Evolutionary conservation across 2,113 vertebrate species (phyloP).

Genomic region (Rutilus rutilus): DNA sequence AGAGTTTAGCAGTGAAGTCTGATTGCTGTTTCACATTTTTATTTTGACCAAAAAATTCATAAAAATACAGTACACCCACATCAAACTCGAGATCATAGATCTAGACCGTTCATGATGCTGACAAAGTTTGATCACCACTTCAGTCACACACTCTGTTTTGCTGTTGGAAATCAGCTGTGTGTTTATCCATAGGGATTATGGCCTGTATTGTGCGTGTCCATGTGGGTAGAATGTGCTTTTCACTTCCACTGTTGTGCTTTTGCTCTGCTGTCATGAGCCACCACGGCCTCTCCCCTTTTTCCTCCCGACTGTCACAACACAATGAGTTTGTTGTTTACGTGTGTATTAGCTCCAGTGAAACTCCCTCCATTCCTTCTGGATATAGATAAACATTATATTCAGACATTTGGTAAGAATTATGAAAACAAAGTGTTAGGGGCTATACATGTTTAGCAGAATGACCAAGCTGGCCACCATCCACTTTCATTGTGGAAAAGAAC

Average conservation of each 20-base stretch:
- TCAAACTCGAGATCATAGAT: neutral
- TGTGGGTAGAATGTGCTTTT: constrained; percentile 33
- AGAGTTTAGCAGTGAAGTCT: neutral
- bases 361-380: neutral
- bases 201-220: constrained; percentile 51
- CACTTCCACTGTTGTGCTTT: constrained; percentile 53
- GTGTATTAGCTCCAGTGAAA: neutral
- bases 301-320: constrained; percentile 54
- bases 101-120: neutral
- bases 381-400: neutral
- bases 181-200: constrained; percentile 69
- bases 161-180: constrained; percentile 58
- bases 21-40: neutral
- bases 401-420: neutral
- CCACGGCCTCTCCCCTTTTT: constrained; percentile 29
- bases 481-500: neutral
- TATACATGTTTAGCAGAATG: neutral
- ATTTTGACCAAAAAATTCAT: neutral
- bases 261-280: constrained; percentile 58
- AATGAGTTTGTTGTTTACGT: constrained; percentile 58
- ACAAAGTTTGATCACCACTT: neutral
- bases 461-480: neutral
- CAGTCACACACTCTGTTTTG: constrained; percentile 48
- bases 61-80: neutral
- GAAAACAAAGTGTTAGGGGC: neutral